Evolutionary conservation across 2,888 invertebrate species (phyloP), one percentile per base, ranked within the genome.

Genomic region (Ceraclea dissimilis): DNA sequence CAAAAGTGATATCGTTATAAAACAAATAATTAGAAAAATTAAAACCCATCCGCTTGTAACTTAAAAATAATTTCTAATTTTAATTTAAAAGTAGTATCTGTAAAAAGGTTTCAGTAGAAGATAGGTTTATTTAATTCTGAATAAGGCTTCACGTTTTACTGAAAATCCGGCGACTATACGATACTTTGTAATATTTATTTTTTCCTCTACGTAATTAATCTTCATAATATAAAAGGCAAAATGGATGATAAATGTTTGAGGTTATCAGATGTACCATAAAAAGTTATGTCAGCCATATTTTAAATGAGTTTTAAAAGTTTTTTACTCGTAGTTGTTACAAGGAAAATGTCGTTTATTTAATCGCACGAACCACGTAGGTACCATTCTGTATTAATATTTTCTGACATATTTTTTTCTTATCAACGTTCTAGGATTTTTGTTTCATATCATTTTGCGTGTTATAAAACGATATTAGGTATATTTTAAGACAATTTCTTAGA

Each of bases 51-150:
- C n/a, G n/a, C n/a, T n/a, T n/a, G n/a, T n/a, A n/a, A n/a, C n/a
- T n/a, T n/a, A n/a, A n/a, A n/a, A n/a, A n/a, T n/a, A n/a, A n/a
- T n/a, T n/a, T n/a, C n/a, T n/a, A n/a, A n/a, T n/a, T n/a, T n/a
- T n/a, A n/a, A n/a, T n/a, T n/a, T n/a, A n/a, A n/a, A n/a, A n/a
- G n/a, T n/a, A n/a, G n/a, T n/a, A n/a, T n/a, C n/a, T n/a, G n/a
- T n/a, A n/a, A n/a, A n/a, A n/a, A n/a, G n/a, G n/a, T n/a, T n/a
- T n/a, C n/a, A n/a, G n/a, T n/a, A n/a, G n/a, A n/a, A n/a, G n/a
- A n/a, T n/a, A n/a, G n/a, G 59, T 60, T 61, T 47, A 21, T 39
- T n/a, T 57, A 13, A 26, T 4, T 26, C 26, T 26, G 26, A 4
- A 10, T 6, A 10, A 26, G 26, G 10, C 26, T 26, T 26, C 10